phyloP scores from a whole-genome alignment of 2,113 vertebrate genomes.

The Bubo scandiacus region DNA sequence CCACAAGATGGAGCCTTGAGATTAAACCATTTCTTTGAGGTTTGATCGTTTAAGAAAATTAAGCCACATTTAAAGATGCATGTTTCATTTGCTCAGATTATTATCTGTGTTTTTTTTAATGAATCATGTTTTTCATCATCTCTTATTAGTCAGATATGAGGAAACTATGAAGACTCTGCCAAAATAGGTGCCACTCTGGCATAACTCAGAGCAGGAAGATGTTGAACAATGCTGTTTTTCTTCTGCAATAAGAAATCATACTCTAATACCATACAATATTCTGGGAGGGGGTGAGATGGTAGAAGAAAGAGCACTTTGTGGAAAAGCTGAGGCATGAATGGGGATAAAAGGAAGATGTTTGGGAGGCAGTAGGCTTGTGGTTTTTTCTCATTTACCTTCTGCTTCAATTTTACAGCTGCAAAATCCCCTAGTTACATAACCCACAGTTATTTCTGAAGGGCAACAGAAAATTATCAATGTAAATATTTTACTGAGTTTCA shows the following conservation, averaged over 20 bases:
- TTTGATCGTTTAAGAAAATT: neutral
- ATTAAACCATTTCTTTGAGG: neutral
- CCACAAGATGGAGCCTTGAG: conserved; percentile 66
- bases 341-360: neutral
- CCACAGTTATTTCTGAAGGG: neutral
- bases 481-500: neutral
- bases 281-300: neutral
- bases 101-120: neutral
- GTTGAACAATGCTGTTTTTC: neutral
- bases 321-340: neutral
- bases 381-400: neutral
- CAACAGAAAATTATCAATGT: neutral
- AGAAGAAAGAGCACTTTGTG: neutral
- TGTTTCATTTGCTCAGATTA: neutral
- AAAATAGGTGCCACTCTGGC: neutral
- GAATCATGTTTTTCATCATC: neutral
- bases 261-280: neutral
- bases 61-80: neutral
- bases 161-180: neutral
- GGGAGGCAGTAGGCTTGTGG: neutral
- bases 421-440: neutral
- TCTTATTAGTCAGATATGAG: neutral
- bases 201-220: neutral
- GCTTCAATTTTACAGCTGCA: neutral
- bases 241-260: neutral